Conservation (phyloP, 2,113 vertebrate genomes). For the Lophotis ruficrista region DNA sequence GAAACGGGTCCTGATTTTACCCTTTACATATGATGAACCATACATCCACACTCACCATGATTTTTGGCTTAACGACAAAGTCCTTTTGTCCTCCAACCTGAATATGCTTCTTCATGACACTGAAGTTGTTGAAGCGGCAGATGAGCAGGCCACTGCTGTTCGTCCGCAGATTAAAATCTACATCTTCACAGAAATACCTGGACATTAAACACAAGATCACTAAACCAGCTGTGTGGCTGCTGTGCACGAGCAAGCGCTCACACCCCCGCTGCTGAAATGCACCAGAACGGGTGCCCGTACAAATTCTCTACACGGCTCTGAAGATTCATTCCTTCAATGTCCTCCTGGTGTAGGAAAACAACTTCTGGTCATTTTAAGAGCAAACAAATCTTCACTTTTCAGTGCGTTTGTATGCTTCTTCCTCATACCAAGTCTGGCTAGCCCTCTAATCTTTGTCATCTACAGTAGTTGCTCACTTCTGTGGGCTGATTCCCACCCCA, state of each 20-base stretch:
- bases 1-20: neutral
- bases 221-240: neutral
- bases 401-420: neutral
- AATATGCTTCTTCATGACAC: slow-evolving; percentile 97
- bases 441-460: neutral
- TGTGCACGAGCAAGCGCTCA: neutral
- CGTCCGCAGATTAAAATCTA: slow-evolving; percentile 94
- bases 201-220: neutral
- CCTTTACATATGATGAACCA: neutral
- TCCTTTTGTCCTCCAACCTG: slow-evolving; percentile 91
- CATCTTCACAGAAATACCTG: slow-evolving; percentile 96
- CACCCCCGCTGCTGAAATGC: neutral
- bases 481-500: neutral
- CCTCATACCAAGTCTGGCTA: too few relatives aligned
- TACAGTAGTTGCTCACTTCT: neutral
- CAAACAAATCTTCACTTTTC: neutral
- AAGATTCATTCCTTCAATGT: neutral
- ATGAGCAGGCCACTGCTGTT: slow-evolving; percentile 93
- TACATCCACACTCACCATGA: slow-evolving; percentile 78
- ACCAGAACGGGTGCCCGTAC: fast-evolving
- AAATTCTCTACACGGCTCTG: neutral
- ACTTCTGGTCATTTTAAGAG: neutral
- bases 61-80: slow-evolving; percentile 91
- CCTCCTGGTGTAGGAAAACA: neutral
- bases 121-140: slow-evolving; percentile 96